These are phyloP conservation scores for Gymnoscopelus microlampas DNA, from an alignment of 2,797 vertebrate genomes.

Conservation along the genomic window DNA sequence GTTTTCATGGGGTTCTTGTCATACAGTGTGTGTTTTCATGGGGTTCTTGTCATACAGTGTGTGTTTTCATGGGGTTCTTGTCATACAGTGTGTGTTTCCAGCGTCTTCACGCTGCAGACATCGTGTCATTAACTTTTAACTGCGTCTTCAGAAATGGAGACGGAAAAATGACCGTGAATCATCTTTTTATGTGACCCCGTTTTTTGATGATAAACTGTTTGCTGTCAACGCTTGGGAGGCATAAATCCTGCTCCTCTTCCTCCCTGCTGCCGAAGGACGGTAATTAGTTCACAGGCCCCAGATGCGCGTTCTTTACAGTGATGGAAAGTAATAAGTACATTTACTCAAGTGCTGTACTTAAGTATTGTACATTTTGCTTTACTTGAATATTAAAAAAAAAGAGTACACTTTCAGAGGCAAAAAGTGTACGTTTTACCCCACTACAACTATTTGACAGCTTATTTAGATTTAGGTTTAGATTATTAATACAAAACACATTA, in stretches of 20 bases:
- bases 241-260: slow-evolving; percentile 1
- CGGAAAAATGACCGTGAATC: slow-evolving; percentile 40
- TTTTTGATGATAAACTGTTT: slow-evolving; percentile 14
- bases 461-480: too few relatives aligned
- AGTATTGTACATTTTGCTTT: too few relatives aligned
- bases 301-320: too few relatives aligned
- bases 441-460: too few relatives aligned
- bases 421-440: too few relatives aligned
- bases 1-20: not conserved
- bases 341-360: too few relatives aligned
- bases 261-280: slow-evolving; percentile 27
- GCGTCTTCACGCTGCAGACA: slow-evolving; percentile 19
- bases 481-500: too few relatives aligned
- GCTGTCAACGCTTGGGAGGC: slow-evolving; percentile 21
- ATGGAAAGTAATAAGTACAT: too few relatives aligned
- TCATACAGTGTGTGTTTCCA: slow-evolving; percentile 12
- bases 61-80: slow-evolving; percentile 1
- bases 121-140: slow-evolving; percentile 33
- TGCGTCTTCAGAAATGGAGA: slow-evolving; percentile 24
- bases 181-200: slow-evolving; percentile 13
- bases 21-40: not conserved
- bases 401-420: too few relatives aligned
- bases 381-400: too few relatives aligned
- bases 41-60: not conserved
- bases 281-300: slow-evolving; percentile 30